Conservation (phyloP, 2,113 vertebrate species). For the Eulemur rufifrons region DNA sequence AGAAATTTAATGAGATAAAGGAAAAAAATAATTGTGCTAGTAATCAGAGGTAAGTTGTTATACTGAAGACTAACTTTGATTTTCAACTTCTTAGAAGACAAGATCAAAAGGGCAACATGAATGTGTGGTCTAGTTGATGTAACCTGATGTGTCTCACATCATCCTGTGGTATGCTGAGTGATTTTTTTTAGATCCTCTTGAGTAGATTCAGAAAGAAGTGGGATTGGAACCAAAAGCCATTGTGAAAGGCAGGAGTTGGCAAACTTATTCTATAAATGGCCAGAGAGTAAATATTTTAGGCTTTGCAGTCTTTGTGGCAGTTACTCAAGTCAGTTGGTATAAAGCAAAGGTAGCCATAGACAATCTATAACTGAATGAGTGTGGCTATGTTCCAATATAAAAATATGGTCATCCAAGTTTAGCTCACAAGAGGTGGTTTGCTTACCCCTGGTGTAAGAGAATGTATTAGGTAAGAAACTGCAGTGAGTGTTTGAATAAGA, state of each 20-base stretch:
- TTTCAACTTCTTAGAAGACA: not conserved
- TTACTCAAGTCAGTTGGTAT: not conserved
- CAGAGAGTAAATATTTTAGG: not conserved
- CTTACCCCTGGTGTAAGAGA: not conserved
- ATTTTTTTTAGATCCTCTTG: not conserved
- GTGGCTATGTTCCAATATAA: not conserved
- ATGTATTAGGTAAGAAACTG: not conserved
- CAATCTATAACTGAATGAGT: not conserved
- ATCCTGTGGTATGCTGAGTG: not conserved
- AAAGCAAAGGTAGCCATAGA: not conserved
- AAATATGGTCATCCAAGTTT: not conserved
- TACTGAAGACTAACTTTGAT: not conserved
- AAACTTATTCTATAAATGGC: not conserved
- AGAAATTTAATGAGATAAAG: constrained; percentile 6
- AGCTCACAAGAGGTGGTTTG: not conserved
- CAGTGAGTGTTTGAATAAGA: not conserved
- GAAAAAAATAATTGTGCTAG: not conserved
- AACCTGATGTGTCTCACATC: not conserved
- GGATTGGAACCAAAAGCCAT: not conserved
- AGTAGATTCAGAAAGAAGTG: not conserved
- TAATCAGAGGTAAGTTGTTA: not conserved
- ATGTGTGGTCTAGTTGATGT: not conserved
- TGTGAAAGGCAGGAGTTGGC: not conserved
- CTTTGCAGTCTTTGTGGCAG: not conserved
- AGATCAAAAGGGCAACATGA: not conserved